phyloP scores from a whole-genome alignment of 2,888 invertebrate species.

The Cantharis flavilabris region DNA sequence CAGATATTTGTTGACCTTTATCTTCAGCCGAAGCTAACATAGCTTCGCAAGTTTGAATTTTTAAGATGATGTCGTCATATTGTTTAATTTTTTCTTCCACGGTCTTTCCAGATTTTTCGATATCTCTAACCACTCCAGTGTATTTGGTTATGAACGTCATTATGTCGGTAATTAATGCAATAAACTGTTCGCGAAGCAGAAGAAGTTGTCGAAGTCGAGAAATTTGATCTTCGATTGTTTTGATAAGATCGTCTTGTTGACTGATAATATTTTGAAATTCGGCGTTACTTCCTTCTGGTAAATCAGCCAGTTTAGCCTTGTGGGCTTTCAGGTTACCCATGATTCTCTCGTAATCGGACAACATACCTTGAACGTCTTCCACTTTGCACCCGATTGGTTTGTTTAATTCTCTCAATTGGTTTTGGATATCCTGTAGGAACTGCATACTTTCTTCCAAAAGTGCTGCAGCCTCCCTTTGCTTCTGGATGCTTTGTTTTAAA shows the following conservation, averaged over 20 bases:
- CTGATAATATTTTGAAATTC: slow-evolving; percentile 78
- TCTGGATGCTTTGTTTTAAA: slow-evolving; percentile 77
- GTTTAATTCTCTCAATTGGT: slow-evolving; percentile 79
- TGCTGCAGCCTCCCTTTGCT: slow-evolving; percentile 79
- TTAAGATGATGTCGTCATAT: slow-evolving; percentile 82
- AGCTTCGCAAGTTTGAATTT: slow-evolving; percentile 90
- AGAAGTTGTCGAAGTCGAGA: slow-evolving; percentile 78
- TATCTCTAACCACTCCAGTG: slow-evolving; percentile 81
- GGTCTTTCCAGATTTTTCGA: slow-evolving; percentile 81
- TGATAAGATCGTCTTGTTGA: slow-evolving; percentile 85
- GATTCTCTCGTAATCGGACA: slow-evolving; percentile 78
- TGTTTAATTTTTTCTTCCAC: slow-evolving; percentile 86
- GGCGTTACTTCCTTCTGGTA: slow-evolving; percentile 76
- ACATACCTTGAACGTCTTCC: slow-evolving; percentile 86
- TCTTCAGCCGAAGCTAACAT: slow-evolving; percentile 84
- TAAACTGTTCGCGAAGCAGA: slow-evolving; percentile 84
- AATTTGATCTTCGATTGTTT: slow-evolving; percentile 84
- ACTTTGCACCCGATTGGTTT: slow-evolving; percentile 86
- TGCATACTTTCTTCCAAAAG: slow-evolving; percentile 79
- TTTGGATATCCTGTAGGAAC: slow-evolving; percentile 81
- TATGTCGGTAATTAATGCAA: slow-evolving; percentile 84
- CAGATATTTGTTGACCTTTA: slow-evolving; percentile 91
- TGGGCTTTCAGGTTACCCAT: slow-evolving; percentile 77
- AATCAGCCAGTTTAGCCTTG: slow-evolving; percentile 75
- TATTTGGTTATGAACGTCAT: slow-evolving; percentile 86